Evolutionary conservation across 2,888 invertebrate species (phyloP), one percentile per base, ranked within the genome.

Genomic region (Quadriops clusia): DNA sequence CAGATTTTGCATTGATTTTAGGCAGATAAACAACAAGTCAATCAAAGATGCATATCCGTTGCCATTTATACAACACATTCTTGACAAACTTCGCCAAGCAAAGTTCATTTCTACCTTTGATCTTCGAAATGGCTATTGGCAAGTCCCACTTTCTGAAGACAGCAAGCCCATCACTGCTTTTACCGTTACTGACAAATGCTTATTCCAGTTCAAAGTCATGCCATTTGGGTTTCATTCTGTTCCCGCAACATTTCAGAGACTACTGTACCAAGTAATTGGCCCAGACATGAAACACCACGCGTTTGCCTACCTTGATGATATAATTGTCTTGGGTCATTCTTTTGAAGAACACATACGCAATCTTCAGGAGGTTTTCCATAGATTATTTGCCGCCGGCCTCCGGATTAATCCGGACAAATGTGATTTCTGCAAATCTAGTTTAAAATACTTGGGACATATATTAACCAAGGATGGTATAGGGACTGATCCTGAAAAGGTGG

Each of bases 51-150:
- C 43, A 1, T 44, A 47, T 21, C 45, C 40, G 2, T 11, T 45
- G 17, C 46, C 43, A 4, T 35, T 32, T 8, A 43, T 46, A n/a
- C 36, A 30, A 7, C 22, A 18, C 14, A 42, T 38, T 1, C 23
- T 46, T 5, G 36, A 40, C 10, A 36, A 39, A 13, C 24, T 46
- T 3, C 23, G 37, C 20, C 34, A 37, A 11, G 42, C 43, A 1
- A 27, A 29, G 7, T 44, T 39, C 16, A 30, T 46, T 14, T 40
- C 38, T 8, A 47, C 39, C 6, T 14, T 44, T 1, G 41, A 44
- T 28, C 27, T 45, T 13, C 43, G 40, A 10, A 36, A 42, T 5
- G 49, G 46, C 0, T 50, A 48, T 33, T 49, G 44, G 41, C 50
- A 51, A 36, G 33, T 47, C 2, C 28, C 33, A 1, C 28, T 45